Percentiles rank a stretch among this genome's conserved stretches.
phyloP scores from a whole-genome alignment of 2,888 invertebrate species.

The Meiosimyza decipiens region DNA sequence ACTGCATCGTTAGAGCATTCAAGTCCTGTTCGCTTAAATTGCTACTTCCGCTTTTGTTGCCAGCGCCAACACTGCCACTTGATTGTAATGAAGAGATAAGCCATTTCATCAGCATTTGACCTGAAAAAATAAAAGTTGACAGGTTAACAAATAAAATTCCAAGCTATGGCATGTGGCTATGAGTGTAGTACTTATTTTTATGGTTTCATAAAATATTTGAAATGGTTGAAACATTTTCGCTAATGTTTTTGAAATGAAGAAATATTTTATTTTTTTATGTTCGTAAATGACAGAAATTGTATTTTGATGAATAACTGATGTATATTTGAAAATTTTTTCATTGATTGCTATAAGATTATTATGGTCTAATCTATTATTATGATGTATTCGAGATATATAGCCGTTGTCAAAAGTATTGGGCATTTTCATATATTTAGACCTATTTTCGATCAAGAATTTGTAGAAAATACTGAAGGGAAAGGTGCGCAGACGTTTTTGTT shows the following conservation, averaged over 20 bases:
- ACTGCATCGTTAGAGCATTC: slow-evolving; percentile 81
- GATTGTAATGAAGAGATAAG: slow-evolving; percentile 79
- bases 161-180: background rate
- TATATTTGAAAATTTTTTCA: no score
- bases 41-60: slow-evolving; percentile 43
- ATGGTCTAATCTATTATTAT: no score
- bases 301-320: no score
- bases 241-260: slow-evolving; percentile 25
- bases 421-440: no score
- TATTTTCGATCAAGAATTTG: no score
- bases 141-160: background rate
- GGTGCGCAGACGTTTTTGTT: no score
- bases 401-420: no score
- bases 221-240: slow-evolving; percentile 39
- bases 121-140: slow-evolving; percentile 67
- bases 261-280: no score
- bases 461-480: no score
- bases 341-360: no score
- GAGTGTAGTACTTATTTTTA: slow-evolving; percentile 35
- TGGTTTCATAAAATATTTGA: slow-evolving; percentile 38
- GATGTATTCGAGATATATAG: no score
- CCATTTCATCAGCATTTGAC: slow-evolving; percentile 93
- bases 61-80: slow-evolving; percentile 62
- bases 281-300: no score
- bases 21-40: slow-evolving; percentile 75